These are phyloP conservation scores for Hoplias malabaricus DNA, from an alignment of 2,113 vertebrate genomes.

Conservation along the genomic window DNA sequence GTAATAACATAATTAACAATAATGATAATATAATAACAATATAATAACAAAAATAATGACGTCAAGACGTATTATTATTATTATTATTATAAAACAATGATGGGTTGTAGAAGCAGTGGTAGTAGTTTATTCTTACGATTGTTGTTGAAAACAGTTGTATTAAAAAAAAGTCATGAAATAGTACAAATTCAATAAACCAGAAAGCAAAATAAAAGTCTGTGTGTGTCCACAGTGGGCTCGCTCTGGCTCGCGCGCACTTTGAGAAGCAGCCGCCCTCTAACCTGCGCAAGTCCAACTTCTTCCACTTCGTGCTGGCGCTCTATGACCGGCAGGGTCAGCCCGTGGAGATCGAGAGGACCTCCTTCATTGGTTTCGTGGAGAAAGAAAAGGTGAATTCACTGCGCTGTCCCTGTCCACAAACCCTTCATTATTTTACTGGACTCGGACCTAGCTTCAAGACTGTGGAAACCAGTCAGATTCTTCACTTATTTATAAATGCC, in stretches of 20 bases:
- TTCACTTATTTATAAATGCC: too few relatives aligned
- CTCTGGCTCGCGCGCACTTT: slow-evolving; percentile 97
- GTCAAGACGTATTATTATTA: neutral
- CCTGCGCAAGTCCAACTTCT: slow-evolving; percentile 98
- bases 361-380: slow-evolving; percentile 95
- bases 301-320: slow-evolving; percentile 97
- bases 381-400: slow-evolving; percentile 88
- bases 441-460: too few relatives aligned
- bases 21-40: neutral
- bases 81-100: neutral
- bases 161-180: neutral
- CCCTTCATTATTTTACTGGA: neutral
- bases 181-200: neutral
- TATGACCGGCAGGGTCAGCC: slow-evolving; percentile 98
- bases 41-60: neutral
- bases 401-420: neutral
- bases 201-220: slow-evolving; percentile 7
- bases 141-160: neutral
- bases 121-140: neutral
- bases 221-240: slow-evolving; percentile 90
- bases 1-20: neutral
- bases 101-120: neutral
- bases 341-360: slow-evolving; percentile 97
- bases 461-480: too few relatives aligned
- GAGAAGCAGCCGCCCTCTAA: slow-evolving; percentile 99